A percentile compares a stretch with the other conserved stretches of the same genome.
These are phyloP conservation scores for Rostratula benghalensis DNA, from an alignment of 2,113 vertebrate genomes.

Conservation along the genomic window DNA sequence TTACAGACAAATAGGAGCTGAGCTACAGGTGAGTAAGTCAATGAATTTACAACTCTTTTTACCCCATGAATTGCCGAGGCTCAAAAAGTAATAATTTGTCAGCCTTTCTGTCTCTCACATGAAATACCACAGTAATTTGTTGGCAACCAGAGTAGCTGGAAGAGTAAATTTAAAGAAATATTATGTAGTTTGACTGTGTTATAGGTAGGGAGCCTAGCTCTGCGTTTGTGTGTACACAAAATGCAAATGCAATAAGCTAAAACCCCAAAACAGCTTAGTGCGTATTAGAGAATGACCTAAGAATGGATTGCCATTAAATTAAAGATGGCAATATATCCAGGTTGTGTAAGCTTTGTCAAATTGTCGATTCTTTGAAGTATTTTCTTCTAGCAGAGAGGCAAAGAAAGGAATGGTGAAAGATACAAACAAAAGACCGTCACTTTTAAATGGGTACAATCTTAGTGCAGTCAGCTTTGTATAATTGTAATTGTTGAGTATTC, in stretches of 20 bases:
- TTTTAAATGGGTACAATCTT: background rate
- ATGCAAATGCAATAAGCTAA: background rate
- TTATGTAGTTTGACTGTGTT: background rate
- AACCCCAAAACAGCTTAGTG: background rate
- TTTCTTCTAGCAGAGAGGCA: background rate
- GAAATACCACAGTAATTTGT: background rate
- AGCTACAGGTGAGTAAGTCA: background rate
- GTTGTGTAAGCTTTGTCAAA: background rate
- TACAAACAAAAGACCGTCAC: background rate
- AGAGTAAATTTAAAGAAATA: background rate
- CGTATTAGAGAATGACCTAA: background rate
- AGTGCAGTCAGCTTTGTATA: background rate
- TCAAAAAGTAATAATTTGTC: background rate
- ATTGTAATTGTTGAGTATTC: background rate
- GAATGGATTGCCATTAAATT: background rate
- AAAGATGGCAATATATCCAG: background rate
- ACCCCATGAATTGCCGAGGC: background rate
- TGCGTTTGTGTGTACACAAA: background rate
- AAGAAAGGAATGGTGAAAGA: background rate
- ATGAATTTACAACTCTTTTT: background rate
- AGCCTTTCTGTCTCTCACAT: background rate
- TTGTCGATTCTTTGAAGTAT: background rate
- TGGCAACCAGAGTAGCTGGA: background rate
- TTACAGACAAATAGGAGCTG: background rate
- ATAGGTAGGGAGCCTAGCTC: background rate